These are phyloP conservation scores for Dromococcyx pavoninus DNA, from an alignment of 2,797 vertebrate genomes.

Conservation along the genomic window DNA sequence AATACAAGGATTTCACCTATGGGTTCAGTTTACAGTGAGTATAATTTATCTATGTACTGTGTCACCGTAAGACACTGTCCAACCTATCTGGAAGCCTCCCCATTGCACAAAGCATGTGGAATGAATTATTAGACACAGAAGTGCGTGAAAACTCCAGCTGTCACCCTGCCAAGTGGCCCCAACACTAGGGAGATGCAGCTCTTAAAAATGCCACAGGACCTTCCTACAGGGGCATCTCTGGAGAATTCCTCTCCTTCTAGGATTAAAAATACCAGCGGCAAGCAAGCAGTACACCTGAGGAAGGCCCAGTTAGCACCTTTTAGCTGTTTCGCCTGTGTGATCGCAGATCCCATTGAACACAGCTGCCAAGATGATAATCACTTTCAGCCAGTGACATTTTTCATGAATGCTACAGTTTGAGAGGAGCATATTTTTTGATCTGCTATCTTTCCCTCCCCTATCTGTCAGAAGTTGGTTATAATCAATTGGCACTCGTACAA, in stretches of 20 bases:
- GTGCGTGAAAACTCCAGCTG: accelerated
- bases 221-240: background rate
- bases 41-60: background rate
- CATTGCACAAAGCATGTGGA: background rate
- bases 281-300: background rate
- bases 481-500: background rate
- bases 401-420: background rate
- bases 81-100: background rate
- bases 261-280: background rate
- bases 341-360: background rate
- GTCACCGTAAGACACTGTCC: background rate
- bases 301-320: background rate
- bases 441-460: background rate
- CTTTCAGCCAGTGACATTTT: background rate
- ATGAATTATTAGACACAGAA: background rate
- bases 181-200: background rate
- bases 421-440: background rate
- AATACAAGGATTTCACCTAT: background rate
- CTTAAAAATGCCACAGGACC: background rate
- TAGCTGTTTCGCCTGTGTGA: background rate
- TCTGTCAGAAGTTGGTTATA: conserved; percentile 4
- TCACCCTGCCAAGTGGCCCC: background rate
- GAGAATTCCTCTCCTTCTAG: background rate
- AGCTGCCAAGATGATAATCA: background rate
- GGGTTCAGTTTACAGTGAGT: background rate